A percentile compares a stretch with the other conserved stretches of the same genome.
These are phyloP conservation scores for Characodon lateralis DNA, from an alignment of 2,797 vertebrate genomes.

Conservation along the genomic window DNA sequence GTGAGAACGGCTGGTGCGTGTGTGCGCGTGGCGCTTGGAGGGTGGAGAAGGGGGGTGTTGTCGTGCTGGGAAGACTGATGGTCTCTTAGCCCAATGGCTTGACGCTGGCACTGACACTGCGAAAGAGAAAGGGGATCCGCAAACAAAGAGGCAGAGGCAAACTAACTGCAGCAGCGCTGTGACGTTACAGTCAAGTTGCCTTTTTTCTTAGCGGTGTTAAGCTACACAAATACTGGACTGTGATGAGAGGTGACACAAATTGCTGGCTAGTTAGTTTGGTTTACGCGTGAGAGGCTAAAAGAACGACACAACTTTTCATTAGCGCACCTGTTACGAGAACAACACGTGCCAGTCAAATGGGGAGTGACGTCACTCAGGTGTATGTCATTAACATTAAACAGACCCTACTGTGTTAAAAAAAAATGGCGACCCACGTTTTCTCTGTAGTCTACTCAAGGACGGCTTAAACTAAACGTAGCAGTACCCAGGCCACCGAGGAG, in stretches of 20 bases:
- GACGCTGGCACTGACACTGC: slow-evolving; percentile 11
- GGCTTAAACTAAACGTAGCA: slow-evolving; percentile 20
- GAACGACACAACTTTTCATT: not conserved
- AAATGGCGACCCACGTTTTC: slow-evolving; percentile 11
- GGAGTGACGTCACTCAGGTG: slow-evolving; percentile 52
- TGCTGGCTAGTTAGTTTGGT: not conserved
- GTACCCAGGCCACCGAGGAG: not conserved
- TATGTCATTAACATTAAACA: slow-evolving; percentile 18
- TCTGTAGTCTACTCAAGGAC: slow-evolving; percentile 3
- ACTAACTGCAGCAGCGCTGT: not conserved
- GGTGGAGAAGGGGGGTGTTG: slow-evolving; percentile 48
- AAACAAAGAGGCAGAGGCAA: slow-evolving; percentile 41
- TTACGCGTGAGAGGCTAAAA: not conserved
- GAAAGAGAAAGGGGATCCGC: slow-evolving; percentile 43
- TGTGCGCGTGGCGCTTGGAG: slow-evolving; percentile 3
- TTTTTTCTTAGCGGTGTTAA: not conserved
- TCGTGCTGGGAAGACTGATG: slow-evolving; percentile 74
- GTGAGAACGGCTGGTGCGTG: slow-evolving; percentile 19
- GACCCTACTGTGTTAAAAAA: slow-evolving; percentile 6
- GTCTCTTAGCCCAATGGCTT: slow-evolving; percentile 65
- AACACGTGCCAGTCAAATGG: not conserved
- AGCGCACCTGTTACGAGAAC: slow-evolving; percentile 31
- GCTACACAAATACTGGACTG: not conserved
- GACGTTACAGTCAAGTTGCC: not conserved
- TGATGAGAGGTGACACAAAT: not conserved